phyloP scores from a whole-genome alignment of 2,888 invertebrate species.

The Melanchra persicariae region DNA sequence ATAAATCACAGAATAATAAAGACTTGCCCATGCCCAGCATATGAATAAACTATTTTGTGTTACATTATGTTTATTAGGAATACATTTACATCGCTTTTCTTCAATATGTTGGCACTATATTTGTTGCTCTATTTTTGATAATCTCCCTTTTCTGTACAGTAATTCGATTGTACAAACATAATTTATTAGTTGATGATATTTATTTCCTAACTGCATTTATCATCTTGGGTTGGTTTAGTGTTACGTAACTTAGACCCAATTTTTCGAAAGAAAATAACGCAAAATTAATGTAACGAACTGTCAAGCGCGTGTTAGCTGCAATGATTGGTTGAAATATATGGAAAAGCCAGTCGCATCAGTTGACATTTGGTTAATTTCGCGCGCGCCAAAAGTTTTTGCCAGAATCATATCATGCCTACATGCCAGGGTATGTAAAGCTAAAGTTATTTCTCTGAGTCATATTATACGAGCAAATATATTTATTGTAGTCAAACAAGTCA shows the following conservation, averaged over 20 bases:
- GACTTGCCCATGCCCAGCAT: background rate
- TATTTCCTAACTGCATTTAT: background rate
- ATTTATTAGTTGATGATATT: background rate
- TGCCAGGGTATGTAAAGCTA: background rate
- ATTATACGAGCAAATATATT: background rate
- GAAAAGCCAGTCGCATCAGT: too few relatives aligned
- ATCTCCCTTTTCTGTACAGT: background rate
- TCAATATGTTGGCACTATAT: background rate
- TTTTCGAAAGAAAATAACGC: background rate
- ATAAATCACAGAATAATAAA: slow-evolving; percentile 30
- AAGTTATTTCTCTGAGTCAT: background rate
- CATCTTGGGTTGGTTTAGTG: background rate
- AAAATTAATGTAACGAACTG: background rate
- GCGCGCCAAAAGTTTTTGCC: too few relatives aligned
- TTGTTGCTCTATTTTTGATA: background rate
- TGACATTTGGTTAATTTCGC: too few relatives aligned
- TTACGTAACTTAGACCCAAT: background rate
- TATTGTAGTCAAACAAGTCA: background rate
- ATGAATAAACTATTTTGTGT: slow-evolving; percentile 43
- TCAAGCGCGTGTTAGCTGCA: background rate
- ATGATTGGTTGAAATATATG: too few relatives aligned
- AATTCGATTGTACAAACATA: background rate
- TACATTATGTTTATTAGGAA: slow-evolving; percentile 30
- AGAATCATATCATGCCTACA: too few relatives aligned
- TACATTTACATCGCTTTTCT: slow-evolving; percentile 30